Percentiles rank a stretch among this genome's conserved stretches.
phyloP scores from a whole-genome alignment of 1,140 invertebrate genomes.

The Drosophila bocqueti region DNA sequence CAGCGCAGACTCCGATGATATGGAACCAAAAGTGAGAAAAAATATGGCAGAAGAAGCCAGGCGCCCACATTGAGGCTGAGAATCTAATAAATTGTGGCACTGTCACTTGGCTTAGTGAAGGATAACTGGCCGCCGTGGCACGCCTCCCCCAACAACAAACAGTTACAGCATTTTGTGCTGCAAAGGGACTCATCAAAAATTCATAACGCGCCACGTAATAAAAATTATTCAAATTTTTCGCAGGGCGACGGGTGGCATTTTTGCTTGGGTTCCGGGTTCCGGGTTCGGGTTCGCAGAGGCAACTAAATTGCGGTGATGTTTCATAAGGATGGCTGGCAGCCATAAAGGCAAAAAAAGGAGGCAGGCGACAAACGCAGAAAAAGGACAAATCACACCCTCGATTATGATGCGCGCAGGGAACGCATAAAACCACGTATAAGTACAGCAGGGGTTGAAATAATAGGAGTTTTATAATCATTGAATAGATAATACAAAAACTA shows the following conservation, averaged over 20 bases:
- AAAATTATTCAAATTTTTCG: constrained; percentile 85
- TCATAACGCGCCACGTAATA: constrained; percentile 84
- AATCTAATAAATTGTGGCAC: constrained; percentile 84
- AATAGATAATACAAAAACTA: neutral
- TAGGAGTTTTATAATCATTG: neutral
- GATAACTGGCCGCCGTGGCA: constrained; percentile 72
- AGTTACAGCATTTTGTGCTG: constrained; percentile 37
- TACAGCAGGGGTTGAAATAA: constrained; percentile 2
- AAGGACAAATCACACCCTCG: constrained; percentile 84
- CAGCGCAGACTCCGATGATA: constrained; percentile 72
- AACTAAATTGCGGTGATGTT: constrained; percentile 83
- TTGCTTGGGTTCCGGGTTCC: constrained; percentile 11
- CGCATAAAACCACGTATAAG: constrained; percentile 1
- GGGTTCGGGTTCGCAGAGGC: constrained; percentile 30
- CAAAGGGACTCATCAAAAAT: constrained; percentile 78
- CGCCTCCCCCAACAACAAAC: constrained; percentile 41
- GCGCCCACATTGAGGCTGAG: constrained; percentile 69
- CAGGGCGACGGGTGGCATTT: constrained; percentile 30
- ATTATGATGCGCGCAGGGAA: constrained; percentile 69
- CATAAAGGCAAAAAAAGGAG: constrained; percentile 22
- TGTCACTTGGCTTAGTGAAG: constrained; percentile 83
- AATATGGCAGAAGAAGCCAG: constrained; percentile 27
- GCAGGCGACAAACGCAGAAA: constrained; percentile 53
- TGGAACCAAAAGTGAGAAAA: constrained; percentile 49
- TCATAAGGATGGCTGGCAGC: constrained; percentile 61